Evolutionary conservation across 2,797 vertebrate species (phyloP).

Genomic region (Takifugu rubripes): DNA sequence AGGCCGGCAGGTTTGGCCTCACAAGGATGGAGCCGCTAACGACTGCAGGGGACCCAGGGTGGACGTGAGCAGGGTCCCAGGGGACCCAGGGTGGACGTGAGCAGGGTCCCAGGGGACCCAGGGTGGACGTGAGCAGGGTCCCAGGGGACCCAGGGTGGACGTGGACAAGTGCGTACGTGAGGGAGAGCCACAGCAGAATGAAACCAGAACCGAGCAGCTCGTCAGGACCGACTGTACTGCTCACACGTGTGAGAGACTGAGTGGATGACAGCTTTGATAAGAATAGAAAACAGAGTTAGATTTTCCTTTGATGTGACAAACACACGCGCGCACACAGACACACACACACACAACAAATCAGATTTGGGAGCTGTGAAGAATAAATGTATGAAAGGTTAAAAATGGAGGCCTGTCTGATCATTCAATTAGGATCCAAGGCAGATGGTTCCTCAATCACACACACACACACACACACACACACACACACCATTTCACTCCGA

Average conservation of each 20-base stretch:
- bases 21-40: too few species aligned
- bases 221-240: constrained; percentile 17
- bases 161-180: constrained; percentile 34
- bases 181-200: constrained; percentile 13
- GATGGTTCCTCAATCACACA: constrained; percentile 56
- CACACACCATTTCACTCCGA: neutral
- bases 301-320: constrained; percentile 47
- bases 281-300: constrained; percentile 50
- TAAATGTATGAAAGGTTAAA: constrained; percentile 66
- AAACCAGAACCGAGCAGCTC: constrained; percentile 25
- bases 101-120: too few species aligned
- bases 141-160: too few species aligned
- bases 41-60: too few species aligned
- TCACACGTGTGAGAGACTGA: constrained; percentile 2
- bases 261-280: constrained; percentile 53
- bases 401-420: constrained; percentile 67
- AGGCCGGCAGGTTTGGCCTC: too few species aligned
- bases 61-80: too few species aligned
- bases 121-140: too few species aligned
- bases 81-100: too few species aligned
- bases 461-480: too few species aligned
- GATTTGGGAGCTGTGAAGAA: constrained; percentile 64
- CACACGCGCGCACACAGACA: constrained; percentile 26
- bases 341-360: constrained; percentile 48
- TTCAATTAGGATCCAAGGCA: constrained; percentile 65